Evolutionary conservation across 1,140 invertebrate genomes (phyloP).

Genomic region (Acromyrmex charruanus): DNA sequence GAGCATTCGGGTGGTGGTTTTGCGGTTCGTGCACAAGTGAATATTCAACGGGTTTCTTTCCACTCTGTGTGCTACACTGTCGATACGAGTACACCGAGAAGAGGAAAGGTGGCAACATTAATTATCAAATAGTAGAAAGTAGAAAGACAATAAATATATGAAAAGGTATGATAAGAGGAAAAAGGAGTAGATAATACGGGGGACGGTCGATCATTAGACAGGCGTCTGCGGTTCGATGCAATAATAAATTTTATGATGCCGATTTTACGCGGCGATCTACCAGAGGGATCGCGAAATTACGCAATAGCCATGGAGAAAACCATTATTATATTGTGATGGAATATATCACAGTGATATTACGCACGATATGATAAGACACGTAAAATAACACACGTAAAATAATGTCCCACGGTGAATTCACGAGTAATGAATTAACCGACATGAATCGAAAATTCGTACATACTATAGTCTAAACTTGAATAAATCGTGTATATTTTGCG

Average conservation of each 20-base stretch:
- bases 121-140: slow-evolving; percentile 37
- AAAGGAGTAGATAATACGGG: not conserved
- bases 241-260: slow-evolving; percentile 7
- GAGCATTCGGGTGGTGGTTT: slow-evolving; percentile 51
- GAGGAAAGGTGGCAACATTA: slow-evolving; percentile 37
- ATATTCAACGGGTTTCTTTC: slow-evolving; percentile 56
- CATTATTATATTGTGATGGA: not conserved
- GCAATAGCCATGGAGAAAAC: not conserved
- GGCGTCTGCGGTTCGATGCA: slow-evolving; percentile 11
- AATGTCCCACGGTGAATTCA: not conserved
- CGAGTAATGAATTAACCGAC: slow-evolving; percentile 13
- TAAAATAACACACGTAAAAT: slow-evolving; percentile 19
- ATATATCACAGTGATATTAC: not conserved
- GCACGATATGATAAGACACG: not conserved
- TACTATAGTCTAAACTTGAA: slow-evolving; percentile 15
- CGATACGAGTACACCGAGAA: slow-evolving; percentile 34
- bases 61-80: slow-evolving; percentile 44
- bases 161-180: not conserved
- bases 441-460: not conserved
- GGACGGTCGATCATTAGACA: slow-evolving; percentile 20
- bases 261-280: not conserved
- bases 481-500: slow-evolving; percentile 29
- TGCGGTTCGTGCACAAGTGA: slow-evolving; percentile 59
- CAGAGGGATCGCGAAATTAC: slow-evolving; percentile 8
- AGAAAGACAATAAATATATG: slow-evolving; percentile 7